Evolutionary conservation across 1,140 invertebrate species (phyloP).

Genomic region (Drosophila nasuta): DNA sequence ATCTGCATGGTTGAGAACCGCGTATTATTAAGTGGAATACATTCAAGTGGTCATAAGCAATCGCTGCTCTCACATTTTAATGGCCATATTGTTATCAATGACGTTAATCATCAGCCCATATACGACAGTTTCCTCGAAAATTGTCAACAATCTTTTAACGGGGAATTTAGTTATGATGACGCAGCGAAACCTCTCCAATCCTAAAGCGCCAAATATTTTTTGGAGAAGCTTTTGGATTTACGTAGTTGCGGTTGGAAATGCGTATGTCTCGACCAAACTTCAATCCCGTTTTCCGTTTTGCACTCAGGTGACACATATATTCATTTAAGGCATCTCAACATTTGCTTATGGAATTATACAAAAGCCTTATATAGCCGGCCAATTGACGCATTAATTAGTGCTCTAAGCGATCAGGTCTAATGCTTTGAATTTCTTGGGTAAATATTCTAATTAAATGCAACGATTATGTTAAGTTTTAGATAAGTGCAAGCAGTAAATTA

Average conservation of each 20-base stretch:
- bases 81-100: not conserved
- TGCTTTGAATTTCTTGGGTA: constrained; percentile 2
- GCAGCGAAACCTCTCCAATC: not conserved
- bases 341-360: constrained; percentile 13
- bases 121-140: constrained; percentile 1
- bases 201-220: constrained; percentile 3
- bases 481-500: not conserved
- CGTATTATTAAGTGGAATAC: not conserved
- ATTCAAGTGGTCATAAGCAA: not conserved
- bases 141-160: constrained; percentile 19
- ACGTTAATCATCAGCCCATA: constrained; percentile 13
- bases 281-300: constrained; percentile 1
- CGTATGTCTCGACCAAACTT: constrained; percentile 5
- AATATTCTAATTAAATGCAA: constrained; percentile 6
- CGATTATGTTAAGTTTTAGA: not conserved
- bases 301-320: constrained; percentile 20
- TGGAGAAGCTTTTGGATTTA: constrained; percentile 15
- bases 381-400: constrained; percentile 10
- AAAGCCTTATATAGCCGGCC: constrained; percentile 2
- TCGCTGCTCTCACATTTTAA: not conserved
- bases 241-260: constrained; percentile 20
- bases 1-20: not conserved
- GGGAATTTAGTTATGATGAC: constrained; percentile 15
- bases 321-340: not conserved
- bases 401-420: not conserved